phyloP scores from a whole-genome alignment of 2,113 vertebrate genomes.

The Ptilorrhoa leucosticta region DNA sequence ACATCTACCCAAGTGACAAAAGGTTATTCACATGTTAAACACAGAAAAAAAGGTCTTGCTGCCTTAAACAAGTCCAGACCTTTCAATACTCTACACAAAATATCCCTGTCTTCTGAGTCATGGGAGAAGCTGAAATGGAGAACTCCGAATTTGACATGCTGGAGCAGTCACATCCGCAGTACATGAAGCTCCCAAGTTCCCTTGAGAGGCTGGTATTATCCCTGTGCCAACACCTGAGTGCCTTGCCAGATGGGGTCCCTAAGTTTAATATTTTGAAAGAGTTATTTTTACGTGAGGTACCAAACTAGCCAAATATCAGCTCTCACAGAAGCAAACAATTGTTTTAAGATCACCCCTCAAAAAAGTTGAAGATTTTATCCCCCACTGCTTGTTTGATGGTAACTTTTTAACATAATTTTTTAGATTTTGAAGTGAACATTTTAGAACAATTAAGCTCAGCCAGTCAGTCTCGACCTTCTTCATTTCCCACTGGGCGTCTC shows the following conservation, averaged over 20 bases:
- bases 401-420: not conserved
- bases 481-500: not conserved
- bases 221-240: not conserved
- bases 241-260: not conserved
- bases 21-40: not conserved
- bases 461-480: not conserved
- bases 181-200: not conserved
- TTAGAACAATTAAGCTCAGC: not conserved
- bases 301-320: not conserved
- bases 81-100: not conserved
- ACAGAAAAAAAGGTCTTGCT: not conserved
- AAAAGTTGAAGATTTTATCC: not conserved
- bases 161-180: not conserved
- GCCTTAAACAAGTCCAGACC: not conserved
- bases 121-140: not conserved
- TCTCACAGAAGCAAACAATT: not conserved
- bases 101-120: not conserved
- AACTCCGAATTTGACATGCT: not conserved
- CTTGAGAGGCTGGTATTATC: not conserved
- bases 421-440: not conserved
- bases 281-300: not conserved
- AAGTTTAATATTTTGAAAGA: not conserved
- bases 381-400: not conserved
- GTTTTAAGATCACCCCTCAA: not conserved
- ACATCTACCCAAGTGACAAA: not conserved